Evolutionary conservation across 2,113 vertebrate species (phyloP), one percentile per base, ranked within the genome.

Genomic region (Aptenodytes patagonicus): DNA sequence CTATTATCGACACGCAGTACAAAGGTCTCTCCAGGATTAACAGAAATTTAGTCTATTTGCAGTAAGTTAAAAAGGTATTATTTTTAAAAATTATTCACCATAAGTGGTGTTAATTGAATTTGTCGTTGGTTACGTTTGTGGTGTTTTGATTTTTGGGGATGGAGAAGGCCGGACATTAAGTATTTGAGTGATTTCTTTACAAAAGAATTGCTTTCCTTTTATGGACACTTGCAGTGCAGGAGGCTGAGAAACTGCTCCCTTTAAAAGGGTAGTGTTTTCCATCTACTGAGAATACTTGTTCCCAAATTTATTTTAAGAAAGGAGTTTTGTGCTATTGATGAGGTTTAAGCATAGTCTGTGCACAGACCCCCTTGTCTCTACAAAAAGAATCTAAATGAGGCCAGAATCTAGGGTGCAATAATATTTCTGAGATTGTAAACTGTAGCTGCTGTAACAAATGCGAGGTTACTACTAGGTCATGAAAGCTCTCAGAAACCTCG

Each of bases 391-490:
- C 28, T 25, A 57, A 84, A n/a, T 26, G 25, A 46, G 49, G 18
- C 31, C 54, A 62, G 34, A 42, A 80, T 51, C 17, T 65, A 69
- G 32, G 34, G 19, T 51, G 17, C 31, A 64, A 2, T 86, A 70
- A 24, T 60, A 76, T 83, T 71, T 90, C 83, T 92, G 25, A 44
- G 52, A n/a, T 24, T 87, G 52, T 58, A 80, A 90, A 77, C 57
- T 40, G 26, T 22, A 52, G 18, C 51, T 83, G 22, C 65, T 76
- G 57, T 75, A 88, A 89, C 36, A 90, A 62, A 85, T 42, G 32
- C 7, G 12, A 87, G 88, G 75, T 90, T 47, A 71, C 17, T 38
- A 4, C 28, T 29, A 42, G 90, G 79, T 85, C 60, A 38, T 31
- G 55, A 46, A 81, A 78, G 44, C 77, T 65, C 69, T 91, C 69